Evolutionary conservation across 2,888 invertebrate species (phyloP).

Genomic region (Scelioninae gen. 2): DNA sequence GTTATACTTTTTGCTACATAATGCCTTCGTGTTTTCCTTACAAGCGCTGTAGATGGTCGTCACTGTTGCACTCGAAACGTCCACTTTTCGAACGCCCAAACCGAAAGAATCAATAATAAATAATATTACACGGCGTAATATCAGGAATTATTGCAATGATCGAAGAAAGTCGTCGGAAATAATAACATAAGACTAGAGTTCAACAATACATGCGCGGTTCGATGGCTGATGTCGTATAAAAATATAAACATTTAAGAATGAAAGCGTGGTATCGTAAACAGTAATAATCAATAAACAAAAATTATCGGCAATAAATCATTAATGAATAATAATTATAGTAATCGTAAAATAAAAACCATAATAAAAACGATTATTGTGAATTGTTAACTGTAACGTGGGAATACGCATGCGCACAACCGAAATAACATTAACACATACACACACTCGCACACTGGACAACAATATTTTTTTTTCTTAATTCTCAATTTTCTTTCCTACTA

Average conservation of each 20-base stretch:
- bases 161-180: constrained; percentile 47
- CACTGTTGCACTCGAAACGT: not conserved
- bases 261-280: constrained; percentile 65
- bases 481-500: not conserved
- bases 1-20: too few relatives aligned
- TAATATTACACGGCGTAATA: constrained; percentile 36
- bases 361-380: constrained; percentile 41
- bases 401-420: constrained; percentile 31
- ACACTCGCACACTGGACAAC: not conserved
- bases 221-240: constrained; percentile 72
- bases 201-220: constrained; percentile 73
- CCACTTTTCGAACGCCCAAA: constrained; percentile 12
- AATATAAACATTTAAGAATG: constrained; percentile 73
- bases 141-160: constrained; percentile 22
- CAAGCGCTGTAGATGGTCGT: too few relatives aligned
- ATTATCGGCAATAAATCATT: constrained; percentile 20
- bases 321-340: constrained; percentile 10
- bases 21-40: too few relatives aligned
- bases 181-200: constrained; percentile 74
- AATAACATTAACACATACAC: constrained; percentile 18
- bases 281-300: constrained; percentile 59
- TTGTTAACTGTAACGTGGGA: constrained; percentile 29
- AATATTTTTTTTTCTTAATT: not conserved
- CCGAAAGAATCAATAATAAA: constrained; percentile 21
- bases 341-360: constrained; percentile 23